phyloP scores from a whole-genome alignment of 2,113 vertebrate genomes.

The Thoracochromis brauschi region DNA sequence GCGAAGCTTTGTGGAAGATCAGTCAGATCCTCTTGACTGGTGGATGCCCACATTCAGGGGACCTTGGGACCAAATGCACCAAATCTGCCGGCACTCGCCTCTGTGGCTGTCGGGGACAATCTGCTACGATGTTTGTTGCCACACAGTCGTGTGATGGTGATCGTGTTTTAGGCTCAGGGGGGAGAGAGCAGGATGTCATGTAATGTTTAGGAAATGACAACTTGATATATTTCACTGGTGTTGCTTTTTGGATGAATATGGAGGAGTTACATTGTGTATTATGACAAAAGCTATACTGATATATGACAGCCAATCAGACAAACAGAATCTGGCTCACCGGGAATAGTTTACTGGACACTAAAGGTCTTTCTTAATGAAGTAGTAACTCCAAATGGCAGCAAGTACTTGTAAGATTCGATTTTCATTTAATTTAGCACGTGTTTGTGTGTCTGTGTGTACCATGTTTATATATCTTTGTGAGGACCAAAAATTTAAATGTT shows the following conservation, averaged over 20 bases:
- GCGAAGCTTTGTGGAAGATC: constrained; percentile 7
- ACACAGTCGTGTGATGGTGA: neutral
- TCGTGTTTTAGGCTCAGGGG: neutral
- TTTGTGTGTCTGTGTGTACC: neutral
- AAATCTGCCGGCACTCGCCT: neutral
- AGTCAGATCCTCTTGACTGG: constrained; percentile 7
- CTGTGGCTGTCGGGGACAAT: neutral
- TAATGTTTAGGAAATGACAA: neutral
- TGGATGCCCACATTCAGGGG: neutral
- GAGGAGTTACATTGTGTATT: neutral
- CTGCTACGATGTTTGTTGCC: neutral
- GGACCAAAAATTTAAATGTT: neutral
- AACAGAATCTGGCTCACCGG: fast-evolving
- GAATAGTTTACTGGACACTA: neutral
- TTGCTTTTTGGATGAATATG: neutral
- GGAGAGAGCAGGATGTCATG: neutral
- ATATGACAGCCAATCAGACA: neutral
- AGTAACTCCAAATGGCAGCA: neutral
- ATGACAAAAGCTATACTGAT: neutral
- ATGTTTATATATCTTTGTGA: neutral
- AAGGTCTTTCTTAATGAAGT: neutral
- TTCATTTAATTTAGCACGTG: neutral
- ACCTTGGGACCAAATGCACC: neutral
- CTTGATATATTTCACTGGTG: neutral
- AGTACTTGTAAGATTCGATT: fast-evolving